Base-by-base conservation (phyloP, 23 tunicate genomes). In the Trididemnum miniatum region DNA sequence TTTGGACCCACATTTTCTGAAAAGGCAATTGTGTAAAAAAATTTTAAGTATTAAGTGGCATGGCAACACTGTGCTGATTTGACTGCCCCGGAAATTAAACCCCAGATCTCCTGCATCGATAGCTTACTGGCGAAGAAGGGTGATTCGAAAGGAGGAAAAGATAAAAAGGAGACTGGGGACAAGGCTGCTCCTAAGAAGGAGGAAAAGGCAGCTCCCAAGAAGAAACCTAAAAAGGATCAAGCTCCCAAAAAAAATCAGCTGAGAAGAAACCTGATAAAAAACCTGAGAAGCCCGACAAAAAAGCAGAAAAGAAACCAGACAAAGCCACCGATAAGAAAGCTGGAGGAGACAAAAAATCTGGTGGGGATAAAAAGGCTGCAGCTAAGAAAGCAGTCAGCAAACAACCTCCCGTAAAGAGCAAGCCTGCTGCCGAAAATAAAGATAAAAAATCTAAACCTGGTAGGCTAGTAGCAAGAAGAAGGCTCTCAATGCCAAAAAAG, bases 401-500 rank as follows among this genome's bases (percentile, higher is more conserved):
- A 25, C 27, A 31, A 67, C 9, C 38, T 12, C 15, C 31, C 31
- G 25, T 5, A 20, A 62, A 62, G 26, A n/a, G n/a, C n/a, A n/a
- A n/a, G n/a, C 54, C 54, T 44, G 54, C 54, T 44, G 54, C 54
- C 15, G 15, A 44, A 44, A 15, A 15, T 15, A 44, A 44, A 44
- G 54, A 9, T 44, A 44, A 62, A 22, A 62, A 62, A n/a, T 20
- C 67, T 20, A 62, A 62, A 26, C 67, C 75, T 67, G 75, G 75
- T 30, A 49, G 18, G 18, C 15, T 9, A 33, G 75, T 9, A 67
- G n/a, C 37, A 87, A 83, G 65, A 83, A 91, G 76, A 88, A 88
- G 65, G 99, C 99, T 4, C 57, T 89, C 62, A 90, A 90, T 73
- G 96, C 99, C 66, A 90, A 90, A 83, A 95, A 95, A 88, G 99